Evolutionary conservation across 2,113 vertebrate species (phyloP).

Genomic region (Stegostoma tigrinum): DNA sequence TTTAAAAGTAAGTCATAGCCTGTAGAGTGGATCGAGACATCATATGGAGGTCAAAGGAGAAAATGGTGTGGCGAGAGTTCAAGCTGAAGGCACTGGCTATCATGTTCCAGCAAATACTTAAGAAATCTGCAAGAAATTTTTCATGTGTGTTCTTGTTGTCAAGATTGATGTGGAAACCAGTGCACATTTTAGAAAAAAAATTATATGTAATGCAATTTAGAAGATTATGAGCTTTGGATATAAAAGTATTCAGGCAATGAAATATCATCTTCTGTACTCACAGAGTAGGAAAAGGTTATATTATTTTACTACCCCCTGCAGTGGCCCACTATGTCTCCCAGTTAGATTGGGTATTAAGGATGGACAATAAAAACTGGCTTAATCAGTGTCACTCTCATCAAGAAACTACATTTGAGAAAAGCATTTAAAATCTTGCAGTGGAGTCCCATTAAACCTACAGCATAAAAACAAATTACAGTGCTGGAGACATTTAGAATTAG

Average conservation of each 20-base stretch:
- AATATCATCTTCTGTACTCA: not conserved
- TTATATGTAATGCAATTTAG: not conserved
- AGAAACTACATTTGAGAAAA: not conserved
- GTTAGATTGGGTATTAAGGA: not conserved
- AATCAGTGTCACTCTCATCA: not conserved
- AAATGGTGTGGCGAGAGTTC: not conserved
- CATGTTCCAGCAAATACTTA: not conserved
- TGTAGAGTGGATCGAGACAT: not conserved
- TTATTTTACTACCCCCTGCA: not conserved
- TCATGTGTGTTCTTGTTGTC: not conserved
- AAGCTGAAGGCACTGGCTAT: no score
- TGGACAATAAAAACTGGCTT: not conserved
- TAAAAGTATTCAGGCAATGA: not conserved
- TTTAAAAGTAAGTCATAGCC: not conserved
- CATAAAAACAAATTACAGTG: not conserved
- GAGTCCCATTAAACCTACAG: not conserved
- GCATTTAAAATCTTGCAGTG: not conserved
- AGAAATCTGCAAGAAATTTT: not conserved
- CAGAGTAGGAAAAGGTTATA: not conserved
- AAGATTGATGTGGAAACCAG: not conserved
- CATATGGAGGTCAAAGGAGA: not conserved
- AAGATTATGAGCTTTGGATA: not conserved
- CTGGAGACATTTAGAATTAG: not conserved
- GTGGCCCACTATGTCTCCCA: not conserved
- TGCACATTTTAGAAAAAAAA: not conserved